These are phyloP conservation scores for Elephantulus edwardii DNA, from an alignment of 2,113 vertebrate genomes.

Conservation along the genomic window DNA sequence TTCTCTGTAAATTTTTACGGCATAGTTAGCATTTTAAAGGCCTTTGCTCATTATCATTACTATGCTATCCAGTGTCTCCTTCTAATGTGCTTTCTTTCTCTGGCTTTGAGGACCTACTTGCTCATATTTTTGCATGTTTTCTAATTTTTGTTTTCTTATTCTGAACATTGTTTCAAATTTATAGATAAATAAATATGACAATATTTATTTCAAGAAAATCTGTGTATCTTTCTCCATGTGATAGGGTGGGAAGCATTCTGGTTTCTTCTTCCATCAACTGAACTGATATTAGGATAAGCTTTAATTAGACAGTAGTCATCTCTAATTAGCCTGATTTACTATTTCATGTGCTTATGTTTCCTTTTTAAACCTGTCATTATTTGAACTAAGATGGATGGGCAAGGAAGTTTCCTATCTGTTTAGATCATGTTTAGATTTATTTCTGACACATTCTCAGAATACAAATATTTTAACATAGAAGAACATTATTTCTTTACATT, in stretches of 20 bases:
- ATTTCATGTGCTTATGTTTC: background rate
- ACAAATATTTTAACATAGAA: background rate
- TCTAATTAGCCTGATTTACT: background rate
- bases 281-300: background rate
- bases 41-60: background rate
- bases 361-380: background rate
- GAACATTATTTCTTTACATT: background rate
- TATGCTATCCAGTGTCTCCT: background rate
- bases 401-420: background rate
- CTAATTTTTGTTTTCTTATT: background rate
- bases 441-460: background rate
- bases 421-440: background rate
- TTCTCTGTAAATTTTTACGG: background rate
- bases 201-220: background rate
- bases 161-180: background rate
- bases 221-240: background rate
- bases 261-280: background rate
- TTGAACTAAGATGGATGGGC: background rate
- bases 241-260: background rate
- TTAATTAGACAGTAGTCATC: background rate
- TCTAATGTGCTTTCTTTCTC: background rate
- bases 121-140: background rate
- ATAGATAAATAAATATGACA: background rate
- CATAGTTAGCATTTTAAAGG: background rate
- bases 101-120: background rate